These are phyloP conservation scores for Mellivora capensis DNA, from an alignment of 2,113 vertebrate genomes.

Conservation along the genomic window DNA sequence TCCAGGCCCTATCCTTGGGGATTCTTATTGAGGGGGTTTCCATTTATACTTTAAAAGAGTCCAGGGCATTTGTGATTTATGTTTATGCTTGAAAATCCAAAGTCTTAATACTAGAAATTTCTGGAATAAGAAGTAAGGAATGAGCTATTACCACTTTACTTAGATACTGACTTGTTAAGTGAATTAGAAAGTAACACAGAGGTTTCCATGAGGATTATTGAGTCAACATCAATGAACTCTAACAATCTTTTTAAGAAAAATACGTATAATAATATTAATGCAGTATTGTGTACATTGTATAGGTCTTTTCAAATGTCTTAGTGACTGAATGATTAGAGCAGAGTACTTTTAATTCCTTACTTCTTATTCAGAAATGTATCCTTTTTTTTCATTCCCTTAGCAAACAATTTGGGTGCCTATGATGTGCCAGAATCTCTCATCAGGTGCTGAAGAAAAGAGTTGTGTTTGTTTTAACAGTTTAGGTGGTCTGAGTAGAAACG, in stretches of 20 bases:
- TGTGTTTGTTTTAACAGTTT: neutral
- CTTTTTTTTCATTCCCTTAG: slow-evolving; percentile 13
- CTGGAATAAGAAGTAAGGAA: neutral
- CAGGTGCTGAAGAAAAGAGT: neutral
- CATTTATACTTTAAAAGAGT: neutral
- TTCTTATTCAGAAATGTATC: slow-evolving; percentile 21
- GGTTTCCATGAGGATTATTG: neutral
- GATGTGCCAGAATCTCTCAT: neutral
- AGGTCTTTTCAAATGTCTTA: neutral
- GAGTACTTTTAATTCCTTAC: neutral
- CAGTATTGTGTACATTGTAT: neutral
- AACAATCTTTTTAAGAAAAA: slow-evolving; percentile 13
- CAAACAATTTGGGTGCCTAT: neutral
- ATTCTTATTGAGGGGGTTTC: neutral
- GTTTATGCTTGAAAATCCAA: neutral
- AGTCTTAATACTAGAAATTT: neutral
- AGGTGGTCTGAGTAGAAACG: neutral
- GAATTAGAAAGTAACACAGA: slow-evolving; percentile 14
- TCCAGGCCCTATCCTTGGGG: neutral
- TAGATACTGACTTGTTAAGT: neutral
- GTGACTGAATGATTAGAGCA: neutral
- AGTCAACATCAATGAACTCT: neutral
- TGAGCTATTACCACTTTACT: neutral
- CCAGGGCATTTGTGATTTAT: neutral
- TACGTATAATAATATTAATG: neutral